Evolutionary conservation across 1,140 invertebrate species (phyloP).

Genomic region (Penaeus chinensis): DNA sequence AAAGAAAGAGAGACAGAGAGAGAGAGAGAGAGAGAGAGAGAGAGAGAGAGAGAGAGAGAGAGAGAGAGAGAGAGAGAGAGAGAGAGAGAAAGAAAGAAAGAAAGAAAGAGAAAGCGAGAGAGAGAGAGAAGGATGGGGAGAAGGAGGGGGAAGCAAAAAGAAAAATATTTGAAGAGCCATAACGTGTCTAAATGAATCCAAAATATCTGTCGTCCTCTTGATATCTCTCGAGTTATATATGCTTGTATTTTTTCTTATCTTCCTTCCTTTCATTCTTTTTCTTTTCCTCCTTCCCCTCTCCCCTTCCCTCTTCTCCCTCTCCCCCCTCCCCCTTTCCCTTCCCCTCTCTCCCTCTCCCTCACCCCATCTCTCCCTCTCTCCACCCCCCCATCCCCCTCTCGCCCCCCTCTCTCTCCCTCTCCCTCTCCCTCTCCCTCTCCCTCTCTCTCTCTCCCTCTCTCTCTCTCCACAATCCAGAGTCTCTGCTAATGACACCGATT

Average conservation of each 20-base stretch:
- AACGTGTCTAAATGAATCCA: not conserved
- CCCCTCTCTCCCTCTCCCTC: not conserved
- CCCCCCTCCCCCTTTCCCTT: too few relatives aligned
- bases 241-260: too few relatives aligned
- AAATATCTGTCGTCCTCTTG: too few relatives aligned
- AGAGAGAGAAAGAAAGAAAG: too few relatives aligned
- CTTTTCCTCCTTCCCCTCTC: not conserved
- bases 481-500: constrained; percentile 48
- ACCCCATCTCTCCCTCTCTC: not conserved
- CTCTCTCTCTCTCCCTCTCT: constrained; percentile 17
- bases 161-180: not conserved
- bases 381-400: not conserved
- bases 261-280: not conserved
- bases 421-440: not conserved
- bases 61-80: too few relatives aligned
- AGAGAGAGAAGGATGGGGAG: too few relatives aligned
- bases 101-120: too few relatives aligned
- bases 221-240: too few relatives aligned
- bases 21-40: not conserved
- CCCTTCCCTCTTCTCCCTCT: not conserved
- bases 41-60: not conserved
- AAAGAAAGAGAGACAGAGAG: not conserved
- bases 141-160: too few relatives aligned
- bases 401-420: not conserved
- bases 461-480: constrained; percentile 7